Evolutionary conservation across 2,888 invertebrate species (phyloP).

Genomic region (Cheiracanthium punctorium): DNA sequence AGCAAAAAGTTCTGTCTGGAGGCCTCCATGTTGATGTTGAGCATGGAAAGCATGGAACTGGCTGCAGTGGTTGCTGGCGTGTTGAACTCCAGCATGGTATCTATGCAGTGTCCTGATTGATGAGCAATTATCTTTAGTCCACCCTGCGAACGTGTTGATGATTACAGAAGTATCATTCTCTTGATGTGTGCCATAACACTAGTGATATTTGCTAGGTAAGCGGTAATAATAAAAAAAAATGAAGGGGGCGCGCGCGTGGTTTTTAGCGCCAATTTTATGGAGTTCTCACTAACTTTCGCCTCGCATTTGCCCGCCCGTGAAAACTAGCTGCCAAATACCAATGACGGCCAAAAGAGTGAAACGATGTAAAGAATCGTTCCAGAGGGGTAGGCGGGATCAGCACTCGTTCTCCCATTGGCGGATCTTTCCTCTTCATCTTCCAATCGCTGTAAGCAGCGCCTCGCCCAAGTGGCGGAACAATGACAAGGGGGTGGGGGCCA

Average conservation of each 20-base stretch:
- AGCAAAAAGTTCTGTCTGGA: conserved; percentile 69
- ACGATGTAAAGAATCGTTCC: conserved; percentile 28
- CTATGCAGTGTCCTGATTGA: not conserved
- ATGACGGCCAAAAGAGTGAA: conserved; percentile 31
- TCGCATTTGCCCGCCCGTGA: conserved; percentile 29
- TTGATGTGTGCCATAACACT: conserved; percentile 34
- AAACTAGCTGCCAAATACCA: conserved; percentile 49
- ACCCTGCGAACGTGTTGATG: not conserved
- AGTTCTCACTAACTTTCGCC: conserved; percentile 27
- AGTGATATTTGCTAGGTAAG: not conserved
- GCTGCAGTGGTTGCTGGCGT: conserved; percentile 65
- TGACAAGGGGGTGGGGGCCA: conserved; percentile 60
- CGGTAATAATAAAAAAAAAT: not conserved
- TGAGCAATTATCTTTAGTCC: not conserved
- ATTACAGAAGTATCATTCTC: conserved; percentile 19
- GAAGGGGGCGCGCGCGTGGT: not conserved
- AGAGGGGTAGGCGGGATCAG: conserved; percentile 36
- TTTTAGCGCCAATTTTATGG: not conserved
- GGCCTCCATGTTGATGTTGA: conserved; percentile 72
- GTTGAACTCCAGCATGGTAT: conserved; percentile 67
- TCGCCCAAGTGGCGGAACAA: conserved; percentile 62
- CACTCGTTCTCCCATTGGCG: conserved; percentile 32
- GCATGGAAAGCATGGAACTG: conserved; percentile 71
- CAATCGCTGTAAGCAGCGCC: conserved; percentile 40
- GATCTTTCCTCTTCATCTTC: not conserved